Evolutionary conservation across 2,888 invertebrate genomes (phyloP).

Genomic region (Conus canariensis): DNA sequence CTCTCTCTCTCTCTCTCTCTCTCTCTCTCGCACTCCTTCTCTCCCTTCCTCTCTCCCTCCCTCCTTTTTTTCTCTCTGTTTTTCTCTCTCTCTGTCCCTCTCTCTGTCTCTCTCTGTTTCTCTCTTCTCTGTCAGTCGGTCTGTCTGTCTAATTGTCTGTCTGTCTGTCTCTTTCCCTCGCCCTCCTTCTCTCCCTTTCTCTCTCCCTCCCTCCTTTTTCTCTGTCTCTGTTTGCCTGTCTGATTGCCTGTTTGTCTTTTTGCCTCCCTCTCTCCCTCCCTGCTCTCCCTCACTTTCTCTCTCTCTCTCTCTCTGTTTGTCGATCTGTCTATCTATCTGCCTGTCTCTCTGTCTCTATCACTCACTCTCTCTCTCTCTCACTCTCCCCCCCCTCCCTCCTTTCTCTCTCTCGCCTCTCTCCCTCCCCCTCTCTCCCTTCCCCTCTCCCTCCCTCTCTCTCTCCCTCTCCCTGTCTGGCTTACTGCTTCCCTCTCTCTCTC

Average conservation of each 20-base stretch:
- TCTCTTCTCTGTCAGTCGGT: not conserved
- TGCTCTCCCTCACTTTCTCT: too few species aligned
- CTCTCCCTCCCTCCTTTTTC: not conserved
- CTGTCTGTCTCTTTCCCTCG: not conserved
- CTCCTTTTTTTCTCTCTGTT: not conserved
- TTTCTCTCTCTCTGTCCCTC: not conserved
- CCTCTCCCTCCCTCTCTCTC: not conserved
- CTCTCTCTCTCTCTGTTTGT: not conserved
- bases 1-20: not conserved
- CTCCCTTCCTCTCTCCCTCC: not conserved
- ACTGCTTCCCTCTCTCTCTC: too few species aligned
- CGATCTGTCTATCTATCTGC: not conserved
- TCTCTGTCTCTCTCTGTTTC: not conserved
- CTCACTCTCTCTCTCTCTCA: not conserved
- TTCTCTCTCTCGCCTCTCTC: constrained; percentile 5
- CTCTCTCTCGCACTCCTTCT: not conserved
- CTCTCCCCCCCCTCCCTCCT: constrained; percentile 12
- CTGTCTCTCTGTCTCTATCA: not conserved
- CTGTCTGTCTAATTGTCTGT: not conserved
- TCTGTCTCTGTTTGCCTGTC: not conserved
- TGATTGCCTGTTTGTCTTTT: not conserved
- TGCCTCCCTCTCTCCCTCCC: not conserved
- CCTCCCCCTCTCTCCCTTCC: not conserved
- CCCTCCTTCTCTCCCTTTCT: too few species aligned
- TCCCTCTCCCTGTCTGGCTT: not conserved